A percentile compares a stretch with the other conserved stretches of the same genome.
phyloP scores from a whole-genome alignment of 2,113 vertebrate genomes.

The Tachysurus vachellii region DNA sequence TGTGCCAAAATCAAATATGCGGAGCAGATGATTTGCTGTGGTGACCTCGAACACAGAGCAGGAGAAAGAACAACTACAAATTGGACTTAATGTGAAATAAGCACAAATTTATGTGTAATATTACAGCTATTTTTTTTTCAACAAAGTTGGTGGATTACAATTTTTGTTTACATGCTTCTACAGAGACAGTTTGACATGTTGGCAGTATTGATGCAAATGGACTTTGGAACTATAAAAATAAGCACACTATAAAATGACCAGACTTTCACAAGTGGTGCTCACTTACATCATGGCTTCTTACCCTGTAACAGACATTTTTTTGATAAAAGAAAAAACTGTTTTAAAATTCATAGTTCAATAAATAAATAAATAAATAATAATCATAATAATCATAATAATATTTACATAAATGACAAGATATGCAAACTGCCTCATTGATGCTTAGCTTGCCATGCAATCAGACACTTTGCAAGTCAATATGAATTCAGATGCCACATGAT shows the following conservation, averaged over 20 bases:
- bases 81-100: background rate
- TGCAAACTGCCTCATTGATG: background rate
- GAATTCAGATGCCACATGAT: background rate
- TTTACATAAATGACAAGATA: background rate
- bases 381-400: background rate
- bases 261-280: background rate
- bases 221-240: background rate
- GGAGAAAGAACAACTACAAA: no score
- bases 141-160: background rate
- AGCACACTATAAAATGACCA: background rate
- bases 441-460: background rate
- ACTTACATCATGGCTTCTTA: background rate
- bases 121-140: background rate
- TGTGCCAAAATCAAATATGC: no score
- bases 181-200: conserved; percentile 42
- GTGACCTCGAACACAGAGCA: no score
- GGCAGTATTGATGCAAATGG: background rate
- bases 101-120: background rate
- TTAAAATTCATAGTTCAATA: no score
- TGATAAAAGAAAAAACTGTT: no score
- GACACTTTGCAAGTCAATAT: background rate
- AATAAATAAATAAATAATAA: no score
- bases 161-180: background rate
- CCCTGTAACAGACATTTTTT: background rate
- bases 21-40: no score